Evolutionary conservation across 2,888 invertebrate species (phyloP).

Genomic region (Hyalella azteca): DNA sequence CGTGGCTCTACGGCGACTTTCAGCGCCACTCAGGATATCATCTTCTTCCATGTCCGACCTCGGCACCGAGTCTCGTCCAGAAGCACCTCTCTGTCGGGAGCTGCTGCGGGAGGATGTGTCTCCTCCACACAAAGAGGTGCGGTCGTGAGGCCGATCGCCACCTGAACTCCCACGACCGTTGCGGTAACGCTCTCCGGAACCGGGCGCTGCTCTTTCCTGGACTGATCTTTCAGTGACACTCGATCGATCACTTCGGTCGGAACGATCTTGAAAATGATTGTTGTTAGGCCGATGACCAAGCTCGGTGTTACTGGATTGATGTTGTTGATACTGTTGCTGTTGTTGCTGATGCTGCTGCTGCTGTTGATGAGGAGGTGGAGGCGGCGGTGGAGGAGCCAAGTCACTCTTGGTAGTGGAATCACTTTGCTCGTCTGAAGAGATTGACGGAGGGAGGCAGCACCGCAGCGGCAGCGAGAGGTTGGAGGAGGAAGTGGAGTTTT

Average conservation of each 20-base stretch:
- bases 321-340: not conserved
- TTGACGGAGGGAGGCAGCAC: not conserved
- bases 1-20: constrained; percentile 67
- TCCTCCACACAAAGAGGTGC: not conserved
- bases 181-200: not conserved
- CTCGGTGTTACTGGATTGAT: not conserved
- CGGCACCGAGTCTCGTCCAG: constrained; percentile 65
- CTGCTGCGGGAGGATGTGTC: constrained; percentile 32
- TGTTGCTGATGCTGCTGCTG: not conserved
- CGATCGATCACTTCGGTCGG: constrained; percentile 25
- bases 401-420: constrained; percentile 59
- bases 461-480: not conserved
- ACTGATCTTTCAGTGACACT: not conserved
- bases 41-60: constrained; percentile 89
- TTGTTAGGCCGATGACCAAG: not conserved
- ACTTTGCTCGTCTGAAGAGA: constrained; percentile 56
- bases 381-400: constrained; percentile 25
- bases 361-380: constrained; percentile 18
- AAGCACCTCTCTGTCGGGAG: constrained; percentile 25
- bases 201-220: not conserved
- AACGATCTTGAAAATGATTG: constrained; percentile 21
- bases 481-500: constrained; percentile 36
- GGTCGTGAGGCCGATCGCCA: not conserved
- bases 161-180: constrained; percentile 1
- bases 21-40: constrained; percentile 52